Base-by-base conservation (phyloP, 2,113 vertebrate species). In the Hepsetus odoe region DNA sequence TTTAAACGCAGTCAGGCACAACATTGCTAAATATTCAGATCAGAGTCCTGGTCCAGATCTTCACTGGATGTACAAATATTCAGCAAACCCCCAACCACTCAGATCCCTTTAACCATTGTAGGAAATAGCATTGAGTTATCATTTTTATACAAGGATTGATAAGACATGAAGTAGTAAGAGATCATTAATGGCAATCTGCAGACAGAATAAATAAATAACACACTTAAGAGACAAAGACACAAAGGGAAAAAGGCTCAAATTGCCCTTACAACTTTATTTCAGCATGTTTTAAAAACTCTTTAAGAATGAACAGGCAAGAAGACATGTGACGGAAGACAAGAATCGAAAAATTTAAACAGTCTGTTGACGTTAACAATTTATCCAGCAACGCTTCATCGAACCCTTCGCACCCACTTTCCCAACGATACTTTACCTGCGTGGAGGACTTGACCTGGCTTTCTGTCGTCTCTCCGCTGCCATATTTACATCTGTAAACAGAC, bases 401-500 rank as follows among this genome's bases (percentile, higher is more conserved):
- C 84, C 66, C 70, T 77, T 77, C 72, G 79, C 38, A 91, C 83
- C 84, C 72, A 93, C 91, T 94, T 88, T 89, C 89, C 92, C 90
- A 90, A 88, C 92, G 88, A 95, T 96, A 98, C 96, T 95, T 98
- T 98, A 99, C 98, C 98, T 99, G 96, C 96, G 94, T 92, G 96
- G 88, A 80, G 98, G 97, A 90, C 97, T 98, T 95, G 93, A 96
- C 95, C 96, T 96, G 94, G 96, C 89, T 92, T 95, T 93, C 94
- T 95, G 95, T 93, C 96, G 98, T 96, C 97, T 94, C 93, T 98
- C 97, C 94, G 94, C 94, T 94, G 98, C 96, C 97, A 98, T 98
- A 95, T 98, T 99, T 96, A 98, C 95, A 98, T 98, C 98, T 99
- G 97, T 96, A 99, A 99, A 97, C 96, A 98, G 98, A 99, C 96